Base-by-base conservation (phyloP, 2,888 invertebrate genomes). In the Brachyopa scutellaris region DNA sequence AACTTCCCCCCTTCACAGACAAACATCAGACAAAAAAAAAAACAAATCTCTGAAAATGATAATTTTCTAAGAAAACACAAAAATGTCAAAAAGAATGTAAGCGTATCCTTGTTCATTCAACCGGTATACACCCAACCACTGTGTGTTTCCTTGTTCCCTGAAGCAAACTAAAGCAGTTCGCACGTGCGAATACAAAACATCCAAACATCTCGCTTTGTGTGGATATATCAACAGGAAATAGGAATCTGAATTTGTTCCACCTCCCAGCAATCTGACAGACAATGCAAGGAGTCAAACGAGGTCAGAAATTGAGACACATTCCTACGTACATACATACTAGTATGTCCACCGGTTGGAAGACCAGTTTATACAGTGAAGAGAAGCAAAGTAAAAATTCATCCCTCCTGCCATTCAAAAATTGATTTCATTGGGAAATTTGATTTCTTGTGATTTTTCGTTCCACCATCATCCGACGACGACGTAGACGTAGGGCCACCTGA, bases 271-370 rank as follows among this genome's bases (percentile, higher is more conserved):
- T 59, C 64, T 66, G 66, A 66, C 72, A 78, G 78, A 72, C 72
- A 78, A 72, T 72, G 57, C 51, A 72, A 72, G 38, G 72, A 72
- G 72, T 78, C 72, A 78, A 78, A 78, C 51, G 72, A 78, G 78
- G 64, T 78, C 72, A 72, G 51, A 66, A 59, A 66, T 66, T 45
- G 51, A 42, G 29, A 49, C 26, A 36, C 51, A 67, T 55, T 29
- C 61, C 38, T 38, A 17, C 3, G 13, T 31, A 15, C 15, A 61
- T 21, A 33, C 17, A n/a, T 11, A 2, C 33, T 33, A 31, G 15
- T 9, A 33, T 36, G 26, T 11, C 33, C 23, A 6, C 13, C n/a
- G 40, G 17, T 19, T 9, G 15, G 19, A 3, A 17, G 42, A 45
- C 29, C 36, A 59, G 31, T 42, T 59, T 51, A 33, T 66, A 26